Percentiles rank a stretch among this genome's conserved stretches.
Conservation (phyloP, 37 sponge, comb jelly and placozoan genomes). For the Hexactinellida sp. region DNA sequence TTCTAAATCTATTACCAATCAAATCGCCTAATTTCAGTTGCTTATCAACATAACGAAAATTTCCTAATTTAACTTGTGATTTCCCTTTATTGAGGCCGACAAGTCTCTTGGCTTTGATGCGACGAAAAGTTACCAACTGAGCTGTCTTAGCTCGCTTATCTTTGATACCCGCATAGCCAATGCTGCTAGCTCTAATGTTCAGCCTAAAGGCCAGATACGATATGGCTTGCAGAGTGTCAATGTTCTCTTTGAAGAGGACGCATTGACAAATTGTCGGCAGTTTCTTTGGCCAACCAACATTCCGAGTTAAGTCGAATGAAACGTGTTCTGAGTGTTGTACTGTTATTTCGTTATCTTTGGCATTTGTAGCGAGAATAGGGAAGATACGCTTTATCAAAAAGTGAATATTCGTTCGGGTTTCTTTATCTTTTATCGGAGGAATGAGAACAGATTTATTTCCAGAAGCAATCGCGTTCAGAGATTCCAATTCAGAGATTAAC, state of each 20-base stretch:
- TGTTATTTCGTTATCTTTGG: constrained; percentile 1
- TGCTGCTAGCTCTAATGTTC: constrained; percentile 39
- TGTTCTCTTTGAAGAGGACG: constrained; percentile 83
- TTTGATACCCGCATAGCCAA: constrained; percentile 75
- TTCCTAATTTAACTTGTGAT: constrained; percentile 48
- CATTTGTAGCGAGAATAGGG: neutral
- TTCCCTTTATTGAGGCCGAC: constrained; percentile 32
- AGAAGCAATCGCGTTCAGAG: neutral
- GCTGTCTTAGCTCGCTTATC: constrained; percentile 81
- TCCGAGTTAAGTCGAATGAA: neutral
- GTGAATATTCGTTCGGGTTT: neutral
- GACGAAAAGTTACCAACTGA: constrained; percentile 44
- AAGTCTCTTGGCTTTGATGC: constrained; percentile 45
- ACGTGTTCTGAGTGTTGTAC: neutral
- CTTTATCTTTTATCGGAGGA: neutral
- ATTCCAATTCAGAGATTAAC: neutral
- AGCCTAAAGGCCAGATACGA: constrained; percentile 34
- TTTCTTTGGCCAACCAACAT: neutral
- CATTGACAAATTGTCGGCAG: constrained; percentile 24
- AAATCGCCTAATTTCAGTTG: constrained; percentile 56
- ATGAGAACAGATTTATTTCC: neutral
- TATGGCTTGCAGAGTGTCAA: constrained; percentile 67
- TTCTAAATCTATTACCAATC: constrained; percentile 65
- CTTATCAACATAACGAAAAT: constrained; percentile 54
- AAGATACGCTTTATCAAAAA: neutral